Evolutionary conservation across 2,797 vertebrate species (phyloP), one percentile per base, ranked within the genome.

Genomic region (Geotrypetes seraphini): DNA sequence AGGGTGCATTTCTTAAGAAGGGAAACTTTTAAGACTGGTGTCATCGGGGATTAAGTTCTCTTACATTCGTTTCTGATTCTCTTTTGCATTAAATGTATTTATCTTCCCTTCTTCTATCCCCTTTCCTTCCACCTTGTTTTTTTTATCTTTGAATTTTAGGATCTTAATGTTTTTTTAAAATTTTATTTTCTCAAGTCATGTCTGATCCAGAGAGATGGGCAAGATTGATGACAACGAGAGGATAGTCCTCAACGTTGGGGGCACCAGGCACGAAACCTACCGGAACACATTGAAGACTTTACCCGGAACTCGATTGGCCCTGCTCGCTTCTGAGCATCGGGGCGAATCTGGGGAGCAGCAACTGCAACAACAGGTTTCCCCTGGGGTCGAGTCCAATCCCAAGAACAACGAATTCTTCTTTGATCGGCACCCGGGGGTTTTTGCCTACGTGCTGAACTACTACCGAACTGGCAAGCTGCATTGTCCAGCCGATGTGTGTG

Each of bases 191-290:
- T n/a, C 73, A 60, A 88, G 91, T 88, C 91, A 94, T 94, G 91
- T 90, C 88, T 87, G 75, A 85, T 66, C 66, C 79, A 63, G 79
- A 87, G 89, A 78, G 70, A 95, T 95, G 91, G 92, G 91, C 63
- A 92, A 91, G 87, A 87, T 91, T 74, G 88, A 93, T 70, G 90
- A 83, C 73, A 87, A 85, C 80, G 90, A 96, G 89, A 88, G 91
- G 84, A 90, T 96, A 82, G 88, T 96, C 88, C 90, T 96, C 83
- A 96, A 96, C 62, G 90, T 96, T 48, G 92, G 92, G 33, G 92
- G 92, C 39, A 91, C 91, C 53, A 73, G 92, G 59, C 92, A 96
- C 78, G 92, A 96, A 34, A 96, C 91, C 50, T 96, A 96, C 79
- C 84, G 88, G 34, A 90, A 69, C 78, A 95, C 92, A 39, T 76